phyloP scores from a whole-genome alignment of 2,888 invertebrate genomes.

The Sminthurides aquaticus region DNA sequence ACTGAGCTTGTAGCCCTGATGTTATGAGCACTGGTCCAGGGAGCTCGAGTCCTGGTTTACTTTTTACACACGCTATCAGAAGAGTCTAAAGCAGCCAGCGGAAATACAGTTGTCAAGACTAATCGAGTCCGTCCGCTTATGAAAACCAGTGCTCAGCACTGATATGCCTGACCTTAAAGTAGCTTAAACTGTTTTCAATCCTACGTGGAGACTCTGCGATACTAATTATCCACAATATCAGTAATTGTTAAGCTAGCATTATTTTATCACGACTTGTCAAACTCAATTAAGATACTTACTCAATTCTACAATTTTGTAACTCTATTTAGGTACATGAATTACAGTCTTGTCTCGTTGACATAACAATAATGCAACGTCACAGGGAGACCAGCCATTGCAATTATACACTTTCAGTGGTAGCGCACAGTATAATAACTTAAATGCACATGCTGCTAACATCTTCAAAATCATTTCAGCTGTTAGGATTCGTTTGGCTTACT shows the following conservation, averaged over 20 bases:
- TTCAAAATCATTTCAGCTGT: not conserved
- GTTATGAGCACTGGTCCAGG: not conserved
- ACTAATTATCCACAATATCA: not conserved
- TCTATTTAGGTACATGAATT: slow-evolving; percentile 22
- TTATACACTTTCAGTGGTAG: not conserved
- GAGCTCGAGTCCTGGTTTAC: not conserved
- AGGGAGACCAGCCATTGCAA: slow-evolving; percentile 14
- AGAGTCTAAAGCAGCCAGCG: not conserved
- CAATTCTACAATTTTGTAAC: slow-evolving; percentile 5
- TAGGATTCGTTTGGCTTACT: not conserved
- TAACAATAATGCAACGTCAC: slow-evolving; percentile 19
- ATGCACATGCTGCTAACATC: not conserved
- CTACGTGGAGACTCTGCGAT: not conserved
- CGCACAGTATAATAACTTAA: not conserved
- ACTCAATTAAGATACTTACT: slow-evolving; percentile 5
- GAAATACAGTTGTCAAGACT: not conserved
- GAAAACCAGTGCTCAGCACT: not conserved
- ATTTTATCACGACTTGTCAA: slow-evolving; percentile 19
- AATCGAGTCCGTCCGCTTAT: not conserved
- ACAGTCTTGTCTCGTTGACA: slow-evolving; percentile 21
- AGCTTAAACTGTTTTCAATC: not conserved
- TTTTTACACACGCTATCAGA: not conserved
- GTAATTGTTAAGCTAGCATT: not conserved
- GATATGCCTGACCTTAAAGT: not conserved
- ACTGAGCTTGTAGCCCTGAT: not conserved